phyloP scores from a whole-genome alignment of 2,888 invertebrate genomes.

The Operophtera brumata region DNA sequence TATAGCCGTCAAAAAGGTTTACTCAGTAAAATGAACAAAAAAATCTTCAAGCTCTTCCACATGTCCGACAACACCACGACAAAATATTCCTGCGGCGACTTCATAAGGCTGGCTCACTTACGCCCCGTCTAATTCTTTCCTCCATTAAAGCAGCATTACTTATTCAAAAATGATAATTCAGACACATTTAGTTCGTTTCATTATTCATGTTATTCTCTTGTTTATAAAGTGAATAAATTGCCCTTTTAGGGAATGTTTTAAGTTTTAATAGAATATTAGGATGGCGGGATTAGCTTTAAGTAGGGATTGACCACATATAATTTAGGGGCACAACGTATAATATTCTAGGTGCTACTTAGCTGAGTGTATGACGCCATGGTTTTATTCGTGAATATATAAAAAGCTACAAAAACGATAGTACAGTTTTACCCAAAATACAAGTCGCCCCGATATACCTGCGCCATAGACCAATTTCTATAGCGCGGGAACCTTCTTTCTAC shows the following conservation, averaged over 20 bases:
- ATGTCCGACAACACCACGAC: background rate
- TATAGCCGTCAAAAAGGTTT: too few relatives aligned
- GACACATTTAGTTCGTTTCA: constrained; percentile 39
- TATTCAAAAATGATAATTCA: constrained; percentile 39
- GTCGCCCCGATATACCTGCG: too few relatives aligned
- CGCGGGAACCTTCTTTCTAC: too few relatives aligned
- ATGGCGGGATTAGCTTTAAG: constrained; percentile 13
- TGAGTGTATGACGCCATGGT: background rate
- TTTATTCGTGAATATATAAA: background rate
- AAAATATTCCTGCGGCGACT: background rate
- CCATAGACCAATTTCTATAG: too few relatives aligned
- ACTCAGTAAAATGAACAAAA: too few relatives aligned
- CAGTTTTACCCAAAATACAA: too few relatives aligned
- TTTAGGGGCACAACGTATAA: background rate
- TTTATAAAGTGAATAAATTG: constrained; percentile 35
- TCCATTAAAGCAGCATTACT: constrained; percentile 28
- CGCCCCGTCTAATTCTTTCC: constrained; percentile 20
- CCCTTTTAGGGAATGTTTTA: constrained; percentile 23
- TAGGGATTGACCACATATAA: constrained; percentile 5
- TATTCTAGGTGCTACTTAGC: background rate
- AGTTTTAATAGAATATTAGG: constrained; percentile 25
- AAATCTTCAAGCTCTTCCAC: background rate
- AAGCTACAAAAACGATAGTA: too few relatives aligned
- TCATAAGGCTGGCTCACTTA: constrained; percentile 15
- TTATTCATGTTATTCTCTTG: constrained; percentile 42